Conservation (phyloP, 2,888 invertebrate species). For the Troilus luridus region DNA sequence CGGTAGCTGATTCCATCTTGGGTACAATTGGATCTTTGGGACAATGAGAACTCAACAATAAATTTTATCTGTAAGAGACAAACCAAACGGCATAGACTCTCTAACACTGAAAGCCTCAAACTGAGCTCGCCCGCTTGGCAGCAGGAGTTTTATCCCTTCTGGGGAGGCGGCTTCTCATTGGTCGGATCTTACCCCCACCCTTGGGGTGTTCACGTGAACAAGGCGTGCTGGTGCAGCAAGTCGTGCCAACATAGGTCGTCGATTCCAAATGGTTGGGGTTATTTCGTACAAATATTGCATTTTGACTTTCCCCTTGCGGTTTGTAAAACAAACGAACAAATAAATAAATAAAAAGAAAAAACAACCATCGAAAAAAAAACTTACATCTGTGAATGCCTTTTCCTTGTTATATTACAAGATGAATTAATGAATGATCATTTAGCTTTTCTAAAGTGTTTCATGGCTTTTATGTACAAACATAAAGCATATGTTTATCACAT, state of each 20-base stretch:
- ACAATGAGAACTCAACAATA: slow-evolving; percentile 22
- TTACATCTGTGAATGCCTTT: not conserved
- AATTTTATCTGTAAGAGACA: slow-evolving; percentile 5
- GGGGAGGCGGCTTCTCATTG: not conserved
- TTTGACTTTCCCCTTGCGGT: not conserved
- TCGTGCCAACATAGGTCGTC: slow-evolving; percentile 42
- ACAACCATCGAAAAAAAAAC: too few relatives aligned
- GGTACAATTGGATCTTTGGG: not conserved
- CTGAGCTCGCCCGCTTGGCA: not conserved
- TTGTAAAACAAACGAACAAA: not conserved
- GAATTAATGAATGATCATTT: too few relatives aligned
- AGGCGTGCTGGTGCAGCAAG: slow-evolving; percentile 39
- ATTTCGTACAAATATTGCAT: not conserved
- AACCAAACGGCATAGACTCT: not conserved
- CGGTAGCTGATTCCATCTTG: slow-evolving; percentile 64
- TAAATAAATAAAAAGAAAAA: too few relatives aligned
- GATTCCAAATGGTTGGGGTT: not conserved
- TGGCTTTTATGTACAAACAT: too few relatives aligned
- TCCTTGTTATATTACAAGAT: not conserved
- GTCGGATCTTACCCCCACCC: slow-evolving; percentile 1
- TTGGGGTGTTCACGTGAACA: slow-evolving; percentile 54
- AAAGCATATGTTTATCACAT: too few relatives aligned
- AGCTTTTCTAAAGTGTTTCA: too few relatives aligned
- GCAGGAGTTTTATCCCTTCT: not conserved
- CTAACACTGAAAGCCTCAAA: not conserved